Evolutionary conservation across 2,888 invertebrate species (phyloP).

Genomic region (Melanargia galathea): DNA sequence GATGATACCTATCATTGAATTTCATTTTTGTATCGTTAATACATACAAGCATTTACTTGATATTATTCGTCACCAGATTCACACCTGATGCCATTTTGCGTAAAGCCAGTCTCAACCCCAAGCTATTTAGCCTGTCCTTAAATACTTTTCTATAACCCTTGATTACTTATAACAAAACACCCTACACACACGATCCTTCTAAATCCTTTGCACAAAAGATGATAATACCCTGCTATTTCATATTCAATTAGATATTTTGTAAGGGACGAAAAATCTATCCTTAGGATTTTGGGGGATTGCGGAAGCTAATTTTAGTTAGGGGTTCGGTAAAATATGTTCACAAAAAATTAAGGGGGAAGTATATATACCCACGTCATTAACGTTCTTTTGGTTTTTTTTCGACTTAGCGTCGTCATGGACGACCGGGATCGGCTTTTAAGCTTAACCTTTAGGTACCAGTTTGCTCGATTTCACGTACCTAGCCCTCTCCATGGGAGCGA

Average conservation of each 20-base stretch:
- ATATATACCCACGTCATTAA: not conserved
- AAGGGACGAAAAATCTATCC: slow-evolving; percentile 82
- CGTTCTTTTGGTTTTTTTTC: not conserved
- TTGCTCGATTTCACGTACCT: not conserved
- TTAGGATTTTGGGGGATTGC: slow-evolving; percentile 62
- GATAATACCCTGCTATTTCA: slow-evolving; percentile 82
- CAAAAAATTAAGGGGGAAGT: not conserved
- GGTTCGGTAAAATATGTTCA: slow-evolving; percentile 6
- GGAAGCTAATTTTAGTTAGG: slow-evolving; percentile 50
- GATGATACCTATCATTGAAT: too few species aligned
- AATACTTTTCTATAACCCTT: slow-evolving; percentile 74
- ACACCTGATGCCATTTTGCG: slow-evolving; percentile 53
- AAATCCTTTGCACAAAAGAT: slow-evolving; percentile 77
- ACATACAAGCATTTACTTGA: not conserved
- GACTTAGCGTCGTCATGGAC: not conserved
- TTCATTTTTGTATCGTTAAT: too few species aligned
- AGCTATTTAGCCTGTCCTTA: slow-evolving; percentile 62
- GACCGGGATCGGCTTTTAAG: not conserved
- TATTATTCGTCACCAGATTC: slow-evolving; percentile 10
- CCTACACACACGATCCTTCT: slow-evolving; percentile 62
- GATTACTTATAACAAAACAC: slow-evolving; percentile 66
- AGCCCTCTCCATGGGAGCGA: too few species aligned
- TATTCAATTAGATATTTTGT: slow-evolving; percentile 87
- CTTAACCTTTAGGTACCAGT: not conserved
- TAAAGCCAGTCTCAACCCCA: slow-evolving; percentile 53